A percentile compares a stretch with the other conserved stretches of the same genome.
Conservation (phyloP, 2,113 vertebrate species). For the Podarcis muralis region DNA sequence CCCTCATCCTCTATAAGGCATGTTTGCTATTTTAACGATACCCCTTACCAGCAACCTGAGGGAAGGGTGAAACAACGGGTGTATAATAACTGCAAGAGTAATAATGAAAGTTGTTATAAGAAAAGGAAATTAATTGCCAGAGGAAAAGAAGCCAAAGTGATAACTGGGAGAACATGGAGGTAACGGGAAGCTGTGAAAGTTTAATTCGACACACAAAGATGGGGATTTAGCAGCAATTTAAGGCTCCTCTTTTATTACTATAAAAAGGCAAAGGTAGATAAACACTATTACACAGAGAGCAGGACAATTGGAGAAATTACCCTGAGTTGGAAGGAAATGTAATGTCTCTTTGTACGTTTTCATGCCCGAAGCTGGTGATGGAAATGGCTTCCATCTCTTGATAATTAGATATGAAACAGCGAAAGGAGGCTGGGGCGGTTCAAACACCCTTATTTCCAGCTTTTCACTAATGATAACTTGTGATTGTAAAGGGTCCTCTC, state of each 20-base stretch:
- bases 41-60: background rate
- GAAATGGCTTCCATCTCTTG: background rate
- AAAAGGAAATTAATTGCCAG: background rate
- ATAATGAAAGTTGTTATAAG: background rate
- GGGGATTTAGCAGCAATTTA: background rate
- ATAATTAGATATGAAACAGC: slow-evolving; percentile 15
- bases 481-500: background rate
- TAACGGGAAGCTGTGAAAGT: background rate
- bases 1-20: background rate
- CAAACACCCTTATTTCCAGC: slow-evolving; percentile 19
- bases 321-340: background rate
- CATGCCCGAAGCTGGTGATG: background rate
- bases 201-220: background rate
- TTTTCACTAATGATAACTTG: slow-evolving; percentile 13
- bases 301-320: slow-evolving; percentile 13
- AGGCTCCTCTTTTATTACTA: background rate
- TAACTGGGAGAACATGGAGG: background rate
- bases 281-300: slow-evolving; percentile 16
- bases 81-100: background rate
- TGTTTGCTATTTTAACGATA: background rate
- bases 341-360: slow-evolving; percentile 8
- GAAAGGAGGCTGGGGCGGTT: slow-evolving; percentile 15
- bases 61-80: background rate
- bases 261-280: slow-evolving; percentile 2
- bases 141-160: background rate